Conservation (phyloP, 2,888 invertebrate genomes). For the Stictocephala bisonia region DNA sequence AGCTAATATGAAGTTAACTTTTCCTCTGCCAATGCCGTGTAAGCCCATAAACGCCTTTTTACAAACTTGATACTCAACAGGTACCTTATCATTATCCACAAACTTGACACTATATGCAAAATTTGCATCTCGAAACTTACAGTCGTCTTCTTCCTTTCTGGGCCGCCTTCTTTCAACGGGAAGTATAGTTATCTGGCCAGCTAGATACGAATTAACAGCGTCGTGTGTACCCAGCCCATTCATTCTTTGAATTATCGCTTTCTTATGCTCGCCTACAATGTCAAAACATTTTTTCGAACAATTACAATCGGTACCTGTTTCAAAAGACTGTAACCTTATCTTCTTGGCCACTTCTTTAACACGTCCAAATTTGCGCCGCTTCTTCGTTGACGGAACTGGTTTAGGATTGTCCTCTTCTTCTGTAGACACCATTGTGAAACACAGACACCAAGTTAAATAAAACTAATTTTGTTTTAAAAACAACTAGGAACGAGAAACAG, state of each 20-base stretch:
- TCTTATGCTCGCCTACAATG: slow-evolving; percentile 9
- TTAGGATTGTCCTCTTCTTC: no score
- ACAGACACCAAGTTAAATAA: no score
- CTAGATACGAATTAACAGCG: slow-evolving; percentile 1
- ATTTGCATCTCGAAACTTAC: background rate
- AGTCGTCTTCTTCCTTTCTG: background rate
- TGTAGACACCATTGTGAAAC: no score
- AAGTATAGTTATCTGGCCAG: background rate
- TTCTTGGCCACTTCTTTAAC: slow-evolving; percentile 4
- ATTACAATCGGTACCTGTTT: slow-evolving; percentile 38
- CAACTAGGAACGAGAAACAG: no score
- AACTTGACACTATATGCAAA: background rate
- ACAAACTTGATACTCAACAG: background rate
- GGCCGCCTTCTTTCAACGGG: slow-evolving; percentile 7
- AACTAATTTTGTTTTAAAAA: no score
- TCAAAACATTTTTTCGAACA: slow-evolving; percentile 38
- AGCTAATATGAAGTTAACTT: slow-evolving; percentile 10
- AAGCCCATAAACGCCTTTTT: slow-evolving; percentile 23
- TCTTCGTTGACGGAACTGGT: no score
- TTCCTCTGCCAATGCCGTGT: slow-evolving; percentile 37
- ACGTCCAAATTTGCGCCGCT: slow-evolving; percentile 28
- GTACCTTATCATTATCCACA: background rate
- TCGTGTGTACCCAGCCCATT: background rate
- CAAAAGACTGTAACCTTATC: slow-evolving; percentile 34
- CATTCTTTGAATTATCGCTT: slow-evolving; percentile 20